phyloP scores from a whole-genome alignment of 1,140 invertebrate genomes.

The Stegodyphus mimosarum region DNA sequence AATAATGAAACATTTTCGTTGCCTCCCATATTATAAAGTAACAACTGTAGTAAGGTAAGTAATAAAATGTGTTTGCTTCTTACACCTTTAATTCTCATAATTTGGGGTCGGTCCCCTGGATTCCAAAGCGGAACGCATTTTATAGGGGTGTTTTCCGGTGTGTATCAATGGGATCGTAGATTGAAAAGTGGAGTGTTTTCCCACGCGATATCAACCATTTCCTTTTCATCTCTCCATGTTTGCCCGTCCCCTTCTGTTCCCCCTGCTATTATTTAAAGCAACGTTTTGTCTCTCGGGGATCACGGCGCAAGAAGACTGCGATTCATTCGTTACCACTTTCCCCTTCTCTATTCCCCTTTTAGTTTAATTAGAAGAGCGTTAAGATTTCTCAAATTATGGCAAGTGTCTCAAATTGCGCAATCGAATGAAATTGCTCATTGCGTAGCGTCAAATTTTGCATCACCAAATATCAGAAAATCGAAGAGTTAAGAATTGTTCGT shows the following conservation, averaged over 20 bases:
- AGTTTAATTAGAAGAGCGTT: conserved; percentile 1
- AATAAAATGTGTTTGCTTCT: too few relatives aligned
- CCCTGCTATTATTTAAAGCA: background rate
- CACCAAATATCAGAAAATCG: too few relatives aligned
- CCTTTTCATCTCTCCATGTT: conserved; percentile 47
- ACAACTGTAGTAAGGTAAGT: too few relatives aligned
- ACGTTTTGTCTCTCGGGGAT: background rate
- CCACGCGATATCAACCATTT: conserved; percentile 47
- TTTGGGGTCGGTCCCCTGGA: too few relatives aligned
- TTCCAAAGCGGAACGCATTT: background rate
- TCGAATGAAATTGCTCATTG: too few relatives aligned
- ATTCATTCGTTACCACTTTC: background rate
- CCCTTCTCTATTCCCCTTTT: background rate
- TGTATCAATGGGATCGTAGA: conserved; percentile 46
- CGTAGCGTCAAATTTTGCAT: too few relatives aligned
- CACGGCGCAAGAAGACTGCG: background rate
- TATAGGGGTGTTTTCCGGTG: conserved; percentile 42
- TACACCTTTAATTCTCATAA: too few relatives aligned
- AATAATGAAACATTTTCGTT: too few relatives aligned
- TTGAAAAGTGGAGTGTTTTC: conserved; percentile 56
- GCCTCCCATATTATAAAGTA: too few relatives aligned
- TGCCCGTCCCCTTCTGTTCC: conserved; percentile 1
- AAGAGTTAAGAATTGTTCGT: too few relatives aligned
- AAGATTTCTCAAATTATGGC: background rate
- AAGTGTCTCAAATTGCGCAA: too few relatives aligned